These are phyloP conservation scores for Peromyscus maniculatus DNA, from an alignment of 2,113 vertebrate genomes.

Conservation along the genomic window DNA sequence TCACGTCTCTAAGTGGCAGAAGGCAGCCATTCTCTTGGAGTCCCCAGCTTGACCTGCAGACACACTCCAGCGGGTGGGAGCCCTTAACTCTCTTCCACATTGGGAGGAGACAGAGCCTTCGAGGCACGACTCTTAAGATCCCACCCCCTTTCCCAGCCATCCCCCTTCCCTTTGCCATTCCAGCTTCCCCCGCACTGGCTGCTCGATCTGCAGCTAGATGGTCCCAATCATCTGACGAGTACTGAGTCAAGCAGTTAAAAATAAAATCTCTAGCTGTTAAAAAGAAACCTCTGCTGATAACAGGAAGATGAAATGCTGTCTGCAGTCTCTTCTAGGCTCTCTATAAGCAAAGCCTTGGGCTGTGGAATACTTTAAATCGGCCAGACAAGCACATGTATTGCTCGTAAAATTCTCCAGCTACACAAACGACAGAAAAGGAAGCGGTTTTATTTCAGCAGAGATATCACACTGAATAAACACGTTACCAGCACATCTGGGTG, in stretches of 20 bases:
- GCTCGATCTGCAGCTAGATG: conserved; percentile 77
- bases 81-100: conserved; percentile 66
- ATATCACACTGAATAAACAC: conserved; percentile 33
- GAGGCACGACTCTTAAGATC: conserved; percentile 71
- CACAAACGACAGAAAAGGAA: conserved; percentile 61
- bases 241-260: conserved; percentile 90
- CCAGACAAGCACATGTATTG: conserved; percentile 65
- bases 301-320: conserved; percentile 81
- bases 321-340: conserved; percentile 41
- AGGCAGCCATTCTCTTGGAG: conserved; percentile 76
- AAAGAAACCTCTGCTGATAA: conserved; percentile 83
- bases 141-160: conserved; percentile 85
- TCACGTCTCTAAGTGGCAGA: conserved; percentile 39
- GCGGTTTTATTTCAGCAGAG: conserved; percentile 58
- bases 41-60: conserved; percentile 70
- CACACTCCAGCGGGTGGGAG: conserved; percentile 50
- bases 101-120: conserved; percentile 68
- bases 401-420: conserved; percentile 72
- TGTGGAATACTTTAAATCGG: conserved; percentile 64
- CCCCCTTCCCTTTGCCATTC: conserved; percentile 78
- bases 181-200: conserved; percentile 78
- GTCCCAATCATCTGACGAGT: conserved; percentile 89
- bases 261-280: conserved; percentile 88
- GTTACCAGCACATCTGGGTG: neutral
- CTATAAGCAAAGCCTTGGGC: conserved; percentile 69